These are phyloP conservation scores for Drosophila gaucha DNA, from an alignment of 2,888 invertebrate species.

Conservation along the genomic window DNA sequence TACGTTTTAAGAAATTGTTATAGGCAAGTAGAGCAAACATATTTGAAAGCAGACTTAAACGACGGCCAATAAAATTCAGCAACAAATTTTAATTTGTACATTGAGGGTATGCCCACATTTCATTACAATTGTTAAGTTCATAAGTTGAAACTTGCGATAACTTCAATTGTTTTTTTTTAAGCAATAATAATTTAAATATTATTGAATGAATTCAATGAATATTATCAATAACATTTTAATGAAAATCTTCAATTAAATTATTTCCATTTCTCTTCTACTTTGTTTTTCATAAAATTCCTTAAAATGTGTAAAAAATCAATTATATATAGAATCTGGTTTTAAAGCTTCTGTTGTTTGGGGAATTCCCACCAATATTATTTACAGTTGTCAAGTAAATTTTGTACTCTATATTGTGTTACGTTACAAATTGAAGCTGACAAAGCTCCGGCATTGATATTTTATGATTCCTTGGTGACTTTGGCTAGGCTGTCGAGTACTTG, in stretches of 20 bases:
- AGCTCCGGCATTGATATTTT: constrained; percentile 39
- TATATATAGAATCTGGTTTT: neutral
- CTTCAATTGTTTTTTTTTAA: too few relatives aligned
- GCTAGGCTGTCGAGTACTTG: constrained; percentile 1
- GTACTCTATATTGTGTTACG: constrained; percentile 1
- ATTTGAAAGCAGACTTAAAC: neutral
- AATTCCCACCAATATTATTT: neutral
- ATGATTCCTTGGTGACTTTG: constrained; percentile 47
- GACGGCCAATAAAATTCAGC: neutral
- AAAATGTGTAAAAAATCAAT: too few relatives aligned
- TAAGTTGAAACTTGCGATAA: neutral
- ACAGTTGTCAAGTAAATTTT: constrained; percentile 19
- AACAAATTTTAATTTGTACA: too few relatives aligned
- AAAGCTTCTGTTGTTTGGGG: neutral
- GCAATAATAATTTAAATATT: too few relatives aligned
- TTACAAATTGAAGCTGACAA: constrained; percentile 42
- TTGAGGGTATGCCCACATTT: neutral
- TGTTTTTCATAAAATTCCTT: too few relatives aligned
- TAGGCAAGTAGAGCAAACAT: neutral
- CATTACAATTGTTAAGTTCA: neutral
- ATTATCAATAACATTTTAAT: too few relatives aligned
- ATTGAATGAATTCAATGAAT: too few relatives aligned
- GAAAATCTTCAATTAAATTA: too few relatives aligned
- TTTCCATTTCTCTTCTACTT: too few relatives aligned
- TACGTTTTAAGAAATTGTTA: constrained; percentile 11